phyloP scores from a whole-genome alignment of 2,888 invertebrate genomes.

The Trichogramma evanescens region DNA sequence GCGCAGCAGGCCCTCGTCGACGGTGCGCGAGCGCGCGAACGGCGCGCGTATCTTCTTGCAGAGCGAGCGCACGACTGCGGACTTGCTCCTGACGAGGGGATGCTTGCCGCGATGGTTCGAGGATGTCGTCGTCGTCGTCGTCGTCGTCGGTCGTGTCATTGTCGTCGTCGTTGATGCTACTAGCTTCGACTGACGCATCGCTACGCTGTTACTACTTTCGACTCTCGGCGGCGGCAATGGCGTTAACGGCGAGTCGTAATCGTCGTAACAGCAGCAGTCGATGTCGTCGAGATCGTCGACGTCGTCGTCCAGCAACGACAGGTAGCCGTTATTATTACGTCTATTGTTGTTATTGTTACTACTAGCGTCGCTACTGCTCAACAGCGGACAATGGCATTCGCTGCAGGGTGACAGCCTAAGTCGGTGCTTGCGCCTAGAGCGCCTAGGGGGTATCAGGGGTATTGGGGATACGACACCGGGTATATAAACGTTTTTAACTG shows the following conservation, averaged over 20 bases:
- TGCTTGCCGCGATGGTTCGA: conserved; percentile 33
- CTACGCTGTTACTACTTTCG: no score
- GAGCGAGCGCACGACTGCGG: conserved; percentile 47
- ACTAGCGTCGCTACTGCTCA: no score
- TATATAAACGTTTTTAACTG: conserved; percentile 48
- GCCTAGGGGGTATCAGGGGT: conserved; percentile 44
- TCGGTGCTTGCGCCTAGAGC: conserved; percentile 48
- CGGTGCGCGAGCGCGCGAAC: conserved; percentile 44
- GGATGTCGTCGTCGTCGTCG: conserved; percentile 31
- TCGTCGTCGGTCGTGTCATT: conserved; percentile 15
- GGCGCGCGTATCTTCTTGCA: conserved; percentile 46
- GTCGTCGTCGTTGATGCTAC: not conserved
- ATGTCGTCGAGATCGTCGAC: conserved; percentile 28
- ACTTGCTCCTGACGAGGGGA: conserved; percentile 48
- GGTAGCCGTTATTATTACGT: conserved; percentile 24
- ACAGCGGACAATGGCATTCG: conserved; percentile 42
- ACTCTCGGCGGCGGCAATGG: not conserved
- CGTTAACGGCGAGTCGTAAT: not conserved
- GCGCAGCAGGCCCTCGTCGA: conserved; percentile 44
- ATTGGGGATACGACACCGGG: conserved; percentile 47
- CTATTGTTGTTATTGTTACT: conserved; percentile 38
- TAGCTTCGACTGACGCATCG: not conserved
- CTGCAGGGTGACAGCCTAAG: conserved; percentile 45
- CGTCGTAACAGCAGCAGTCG: conserved; percentile 3
- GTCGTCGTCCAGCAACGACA: conserved; percentile 13